These are phyloP conservation scores for Morone chrysops DNA, from an alignment of 2,113 vertebrate genomes.

Conservation along the genomic window DNA sequence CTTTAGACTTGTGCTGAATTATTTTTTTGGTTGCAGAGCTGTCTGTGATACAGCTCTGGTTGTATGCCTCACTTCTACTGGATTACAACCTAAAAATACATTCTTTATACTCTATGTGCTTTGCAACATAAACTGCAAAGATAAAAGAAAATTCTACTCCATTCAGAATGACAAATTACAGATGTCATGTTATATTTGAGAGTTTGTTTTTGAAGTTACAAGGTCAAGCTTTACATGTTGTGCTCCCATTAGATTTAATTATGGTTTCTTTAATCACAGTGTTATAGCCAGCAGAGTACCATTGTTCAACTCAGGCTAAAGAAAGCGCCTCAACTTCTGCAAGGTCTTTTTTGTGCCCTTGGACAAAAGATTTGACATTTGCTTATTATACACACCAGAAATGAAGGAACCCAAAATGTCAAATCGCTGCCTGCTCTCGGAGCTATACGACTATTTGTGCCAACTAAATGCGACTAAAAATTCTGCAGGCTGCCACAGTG, in stretches of 20 bases:
- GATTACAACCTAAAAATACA: neutral
- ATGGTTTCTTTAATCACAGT: constrained; percentile 1
- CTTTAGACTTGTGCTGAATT: neutral
- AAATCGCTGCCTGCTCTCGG: constrained; percentile 27
- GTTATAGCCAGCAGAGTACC: neutral
- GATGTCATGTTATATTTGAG: no score
- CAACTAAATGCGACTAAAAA: constrained; percentile 28
- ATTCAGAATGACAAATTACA: neutral
- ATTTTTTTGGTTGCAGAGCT: neutral
- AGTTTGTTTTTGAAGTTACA: neutral
- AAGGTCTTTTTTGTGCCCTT: neutral
- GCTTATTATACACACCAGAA: neutral
- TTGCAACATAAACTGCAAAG: neutral
- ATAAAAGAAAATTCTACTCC: neutral
- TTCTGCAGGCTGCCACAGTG: constrained; percentile 37
- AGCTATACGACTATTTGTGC: constrained; percentile 28
- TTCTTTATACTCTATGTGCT: neutral
- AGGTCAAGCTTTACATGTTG: constrained; percentile 15
- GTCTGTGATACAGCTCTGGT: neutral
- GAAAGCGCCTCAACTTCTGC: constrained; percentile 7
- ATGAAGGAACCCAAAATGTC: constrained; percentile 40
- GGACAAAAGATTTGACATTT: constrained; percentile 6
- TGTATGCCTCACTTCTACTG: neutral
- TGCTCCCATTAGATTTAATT: neutral
- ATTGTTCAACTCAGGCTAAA: constrained; percentile 9